Evolutionary conservation across 2,888 invertebrate species (phyloP), one percentile per base, ranked within the genome.

Genomic region (Chydorus sphaericus): DNA sequence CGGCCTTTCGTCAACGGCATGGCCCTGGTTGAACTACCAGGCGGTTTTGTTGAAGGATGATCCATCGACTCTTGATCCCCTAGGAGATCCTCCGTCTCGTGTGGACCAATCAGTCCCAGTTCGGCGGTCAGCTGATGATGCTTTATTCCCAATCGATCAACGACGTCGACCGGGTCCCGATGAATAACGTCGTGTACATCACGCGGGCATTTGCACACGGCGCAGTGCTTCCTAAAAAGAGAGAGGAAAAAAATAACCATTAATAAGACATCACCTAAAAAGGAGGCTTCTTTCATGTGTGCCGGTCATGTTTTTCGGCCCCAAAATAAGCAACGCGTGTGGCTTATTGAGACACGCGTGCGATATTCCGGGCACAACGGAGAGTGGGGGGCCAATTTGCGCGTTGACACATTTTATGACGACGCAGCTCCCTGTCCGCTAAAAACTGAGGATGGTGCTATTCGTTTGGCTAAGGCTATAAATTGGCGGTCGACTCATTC

Each of bases 171-270:
- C 75, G 85, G 79, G 74, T 88, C 87, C 69, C 86, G 85, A 69
- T 88, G 88, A 70, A 83, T 85, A 61, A 93, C 82, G 65, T 91
- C 90, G 73, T 94, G 94, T 58, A 80, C 78, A 65, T 93, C 86
- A 52, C 91, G 78, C 30, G 88, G 82, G 71, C 93, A 94, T 67
- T 90, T 91, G 73, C 94, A 96, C 61, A 85, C 83, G 67, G 82
- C 83, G 73, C 93, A 96, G 55, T 88, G 88, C 73, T 92, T 92
- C 71, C 93, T 94, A 78, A 1, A 58, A 60, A 26, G 44, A 48
- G 26, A 50, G 28, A 39, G 23, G 20, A 48, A 8, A 16, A 16
- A 10, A 16, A 39, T 3, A 29, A 53, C 50, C 38, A 52, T 50
- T 39, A 5, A n/a, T 20, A 14, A 16, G n/a, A 39, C 23, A 5